Conservation (phyloP, 2,797 vertebrate species). For the Clangula hyemalis region DNA sequence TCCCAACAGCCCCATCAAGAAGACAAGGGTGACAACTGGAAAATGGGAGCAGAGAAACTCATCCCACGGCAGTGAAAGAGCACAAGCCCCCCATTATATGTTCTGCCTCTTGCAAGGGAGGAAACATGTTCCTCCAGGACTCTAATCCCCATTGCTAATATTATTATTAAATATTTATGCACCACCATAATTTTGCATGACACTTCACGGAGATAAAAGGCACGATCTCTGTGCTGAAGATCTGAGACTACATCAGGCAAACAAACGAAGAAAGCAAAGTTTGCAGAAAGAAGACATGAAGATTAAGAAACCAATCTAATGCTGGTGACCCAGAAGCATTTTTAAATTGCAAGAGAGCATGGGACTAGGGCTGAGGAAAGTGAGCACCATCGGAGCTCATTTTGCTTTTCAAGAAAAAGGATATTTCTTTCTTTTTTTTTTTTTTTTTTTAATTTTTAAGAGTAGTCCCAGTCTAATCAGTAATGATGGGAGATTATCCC, state of each 20-base stretch:
- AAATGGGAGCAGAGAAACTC: not conserved
- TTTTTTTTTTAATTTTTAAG: not conserved
- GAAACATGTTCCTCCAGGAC: not conserved
- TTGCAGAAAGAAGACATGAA: not conserved
- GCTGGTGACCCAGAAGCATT: conserved; percentile 44
- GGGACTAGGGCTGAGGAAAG: not conserved
- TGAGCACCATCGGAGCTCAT: fast-evolving
- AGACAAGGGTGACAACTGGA: not conserved
- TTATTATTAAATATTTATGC: conserved; percentile 59
- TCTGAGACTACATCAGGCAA: not conserved
- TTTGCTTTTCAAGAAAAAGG: not conserved
- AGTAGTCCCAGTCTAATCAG: not conserved
- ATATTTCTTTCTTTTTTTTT: not conserved
- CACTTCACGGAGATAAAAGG: conserved; percentile 49
- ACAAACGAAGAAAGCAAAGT: not conserved
- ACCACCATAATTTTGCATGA: not conserved
- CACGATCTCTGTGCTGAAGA: conserved; percentile 24
- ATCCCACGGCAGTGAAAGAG: not conserved
- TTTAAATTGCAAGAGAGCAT: not conserved
- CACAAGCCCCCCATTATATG: not conserved
- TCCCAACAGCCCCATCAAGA: not conserved
- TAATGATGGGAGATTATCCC: not conserved
- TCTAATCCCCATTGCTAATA: conserved; percentile 27
- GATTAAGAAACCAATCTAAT: not conserved
- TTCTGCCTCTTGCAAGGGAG: not conserved